Evolutionary conservation across 1,140 invertebrate genomes (phyloP), one percentile per base, ranked within the genome.

Genomic region (Tenebrio molitor): DNA sequence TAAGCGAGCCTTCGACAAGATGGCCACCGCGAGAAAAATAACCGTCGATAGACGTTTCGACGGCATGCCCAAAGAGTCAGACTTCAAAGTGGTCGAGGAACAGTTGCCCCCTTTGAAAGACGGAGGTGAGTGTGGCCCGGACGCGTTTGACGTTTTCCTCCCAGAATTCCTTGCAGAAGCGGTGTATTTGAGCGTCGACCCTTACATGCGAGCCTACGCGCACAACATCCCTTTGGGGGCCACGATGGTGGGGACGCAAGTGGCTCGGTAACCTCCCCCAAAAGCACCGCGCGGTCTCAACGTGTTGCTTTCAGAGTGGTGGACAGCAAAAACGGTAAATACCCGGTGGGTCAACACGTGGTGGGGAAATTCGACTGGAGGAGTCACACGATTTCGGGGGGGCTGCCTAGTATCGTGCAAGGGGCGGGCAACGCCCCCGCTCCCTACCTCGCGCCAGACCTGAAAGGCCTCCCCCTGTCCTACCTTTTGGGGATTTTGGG

Each of bases 151-250:
- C 88, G 69, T 81, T 41, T 42, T 21, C 25, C 5, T 44, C 39
- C 19, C 78, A 91, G 89, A 91, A 81, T 86, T 88, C 76, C 81
- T 91, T 34, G 84, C 85, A 17, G 82, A 91, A 83, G 89, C 89
- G 6, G 86, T 89, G 76, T 91, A 86, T 74, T 75, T 91, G 1
- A 90, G 89, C 58, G 89, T 91, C 6, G 90, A 91, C 81, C 90
- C 90, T 36, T 91, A 91, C 69, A 90, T 91, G 89, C 83, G 90
- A 74, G 82, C 83, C 0, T 88, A 88, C 66, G 82, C 85, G 77
- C 81, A 76, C 46, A 80, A 79, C n/a, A 83, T 84, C 68, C 85
- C 87, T 69, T 44, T 85, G 19, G 87, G 87, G n/a, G 82, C 78
- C 8, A 85, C 84, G 21, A 89, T 90, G 88, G 86, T 89, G 44